Percentiles rank a stretch among this genome's conserved stretches.
Conservation (phyloP, 2,888 invertebrate genomes). For the Macrosoma leucophasiata region DNA sequence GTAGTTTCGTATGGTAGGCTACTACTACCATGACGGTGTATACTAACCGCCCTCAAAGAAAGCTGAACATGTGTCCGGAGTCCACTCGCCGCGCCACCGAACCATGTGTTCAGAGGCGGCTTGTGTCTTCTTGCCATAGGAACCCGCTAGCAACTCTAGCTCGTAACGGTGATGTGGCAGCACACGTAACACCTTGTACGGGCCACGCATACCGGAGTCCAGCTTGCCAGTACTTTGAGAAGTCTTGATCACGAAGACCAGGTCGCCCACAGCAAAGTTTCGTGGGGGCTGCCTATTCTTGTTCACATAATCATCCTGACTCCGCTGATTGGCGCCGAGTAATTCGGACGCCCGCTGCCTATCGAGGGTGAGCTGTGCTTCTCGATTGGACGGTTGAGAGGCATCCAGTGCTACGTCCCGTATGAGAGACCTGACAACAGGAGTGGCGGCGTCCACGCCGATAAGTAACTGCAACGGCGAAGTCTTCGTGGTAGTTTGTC, state of each 20-base stretch:
- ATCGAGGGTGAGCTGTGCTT: constrained; percentile 9
- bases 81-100: constrained; percentile 2
- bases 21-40: too few species aligned
- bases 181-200: constrained; percentile 11
- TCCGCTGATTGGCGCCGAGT: constrained; percentile 1
- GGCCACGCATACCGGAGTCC: constrained; percentile 22
- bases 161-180: constrained; percentile 8
- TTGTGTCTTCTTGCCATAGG: constrained; percentile 4
- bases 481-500: constrained; percentile 11
- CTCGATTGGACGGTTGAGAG: constrained; percentile 11
- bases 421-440: constrained; percentile 12
- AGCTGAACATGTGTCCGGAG: constrained; percentile 13
- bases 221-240: constrained; percentile 23
- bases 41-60: constrained; percentile 19
- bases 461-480: constrained; percentile 15
- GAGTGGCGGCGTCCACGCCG: constrained; percentile 13
- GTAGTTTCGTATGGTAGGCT: too few species aligned
- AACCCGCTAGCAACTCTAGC: constrained; percentile 4
- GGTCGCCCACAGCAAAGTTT: constrained; percentile 8
- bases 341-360: constrained; percentile 1
- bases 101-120: constrained; percentile 4
- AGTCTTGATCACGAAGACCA: constrained; percentile 23
- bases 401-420: constrained; percentile 11
- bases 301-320: constrained; percentile 15
- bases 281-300: constrained; percentile 5